These are phyloP conservation scores for Podotricha telesiphe DNA, from an alignment of 2,888 invertebrate species.

Conservation along the genomic window DNA sequence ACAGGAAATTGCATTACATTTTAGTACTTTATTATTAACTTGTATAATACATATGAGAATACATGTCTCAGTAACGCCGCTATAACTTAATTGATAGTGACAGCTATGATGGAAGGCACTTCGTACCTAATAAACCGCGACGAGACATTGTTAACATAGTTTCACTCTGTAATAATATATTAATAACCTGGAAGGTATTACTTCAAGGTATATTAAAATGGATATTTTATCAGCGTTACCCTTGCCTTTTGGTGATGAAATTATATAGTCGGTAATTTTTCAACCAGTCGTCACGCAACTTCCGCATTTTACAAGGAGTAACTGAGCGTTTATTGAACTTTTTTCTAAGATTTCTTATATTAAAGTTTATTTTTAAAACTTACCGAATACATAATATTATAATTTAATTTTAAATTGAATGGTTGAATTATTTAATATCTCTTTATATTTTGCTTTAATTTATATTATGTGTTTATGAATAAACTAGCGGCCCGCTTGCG, in stretches of 20 bases:
- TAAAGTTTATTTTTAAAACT: too few species aligned
- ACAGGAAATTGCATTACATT: too few species aligned
- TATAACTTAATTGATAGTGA: constrained; percentile 18
- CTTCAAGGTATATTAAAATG: neutral
- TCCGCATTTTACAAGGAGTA: neutral
- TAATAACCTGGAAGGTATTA: constrained; percentile 10
- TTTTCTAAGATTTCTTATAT: too few species aligned
- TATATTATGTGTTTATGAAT: too few species aligned
- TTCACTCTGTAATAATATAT: neutral
- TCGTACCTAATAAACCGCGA: constrained; percentile 27
- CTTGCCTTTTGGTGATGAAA: neutral
- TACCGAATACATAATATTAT: too few species aligned
- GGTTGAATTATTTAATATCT: too few species aligned
- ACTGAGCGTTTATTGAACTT: too few species aligned
- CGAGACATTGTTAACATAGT: constrained; percentile 5
- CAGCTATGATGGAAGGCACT: constrained; percentile 23
- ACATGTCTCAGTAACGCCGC: constrained; percentile 4
- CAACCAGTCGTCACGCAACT: neutral
- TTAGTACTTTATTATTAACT: too few species aligned
- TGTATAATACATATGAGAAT: neutral
- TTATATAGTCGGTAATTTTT: neutral
- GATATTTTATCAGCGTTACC: neutral
- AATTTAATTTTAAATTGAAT: too few species aligned
- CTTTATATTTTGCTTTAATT: too few species aligned
- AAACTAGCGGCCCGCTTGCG: too few species aligned